phyloP scores from a whole-genome alignment of 2,797 vertebrate genomes.

The Acanthopagrus latus region DNA sequence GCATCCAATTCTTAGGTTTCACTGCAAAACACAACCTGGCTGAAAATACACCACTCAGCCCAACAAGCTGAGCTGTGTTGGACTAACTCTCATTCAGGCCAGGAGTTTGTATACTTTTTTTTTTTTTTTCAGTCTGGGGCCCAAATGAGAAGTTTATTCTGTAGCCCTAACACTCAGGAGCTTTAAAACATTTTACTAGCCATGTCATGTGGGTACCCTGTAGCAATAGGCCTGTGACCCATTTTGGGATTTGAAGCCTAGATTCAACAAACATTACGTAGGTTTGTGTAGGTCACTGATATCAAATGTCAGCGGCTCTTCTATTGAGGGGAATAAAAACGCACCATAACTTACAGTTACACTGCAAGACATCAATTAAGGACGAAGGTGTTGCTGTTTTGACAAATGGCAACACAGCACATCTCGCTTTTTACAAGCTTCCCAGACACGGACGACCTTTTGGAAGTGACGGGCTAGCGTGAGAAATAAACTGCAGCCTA shows the following conservation, averaged over 20 bases:
- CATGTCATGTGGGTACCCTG: slow-evolving; percentile 62
- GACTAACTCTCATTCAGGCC: slow-evolving; percentile 41
- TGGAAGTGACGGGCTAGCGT: slow-evolving; percentile 62
- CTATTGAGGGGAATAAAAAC: slow-evolving; percentile 16
- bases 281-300: slow-evolving; percentile 51
- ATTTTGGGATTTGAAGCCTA: slow-evolving; percentile 54
- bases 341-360: slow-evolving; percentile 32
- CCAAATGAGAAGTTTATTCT: slow-evolving; percentile 70
- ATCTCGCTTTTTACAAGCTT: slow-evolving; percentile 62
- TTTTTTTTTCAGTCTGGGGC: slow-evolving; percentile 55
- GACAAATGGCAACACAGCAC: slow-evolving; percentile 44
- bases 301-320: slow-evolving; percentile 28
- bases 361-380: slow-evolving; percentile 17
- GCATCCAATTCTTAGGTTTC: slow-evolving; percentile 70
- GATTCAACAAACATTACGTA: slow-evolving; percentile 53
- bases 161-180: slow-evolving; percentile 52
- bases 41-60: slow-evolving; percentile 55
- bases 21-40: slow-evolving; percentile 68
- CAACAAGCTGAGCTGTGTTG: slow-evolving; percentile 56
- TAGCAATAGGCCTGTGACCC: slow-evolving; percentile 54
- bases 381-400: slow-evolving; percentile 37
- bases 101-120: slow-evolving; percentile 48
- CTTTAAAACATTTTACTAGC: slow-evolving; percentile 71
- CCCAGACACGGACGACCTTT: slow-evolving; percentile 40
- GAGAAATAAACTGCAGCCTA: slow-evolving; percentile 74